A percentile compares a stretch with the other conserved stretches of the same genome.
Conservation (phyloP, 2,113 vertebrate species). For the Myodes glareolus region DNA sequence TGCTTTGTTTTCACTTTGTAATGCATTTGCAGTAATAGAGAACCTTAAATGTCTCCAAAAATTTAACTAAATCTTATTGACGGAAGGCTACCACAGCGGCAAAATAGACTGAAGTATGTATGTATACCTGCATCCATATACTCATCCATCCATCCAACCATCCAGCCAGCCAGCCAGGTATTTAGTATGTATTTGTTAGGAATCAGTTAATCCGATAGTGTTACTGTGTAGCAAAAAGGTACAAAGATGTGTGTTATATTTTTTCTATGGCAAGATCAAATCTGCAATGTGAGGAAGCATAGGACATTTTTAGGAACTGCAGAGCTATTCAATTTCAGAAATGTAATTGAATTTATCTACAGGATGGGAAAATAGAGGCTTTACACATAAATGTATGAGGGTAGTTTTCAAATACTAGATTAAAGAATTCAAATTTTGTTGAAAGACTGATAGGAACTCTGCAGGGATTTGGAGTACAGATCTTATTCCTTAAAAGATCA, state of each 20-base stretch:
- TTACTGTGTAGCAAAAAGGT: neutral
- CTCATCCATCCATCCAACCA: neutral
- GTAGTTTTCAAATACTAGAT: neutral
- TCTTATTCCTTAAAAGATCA: constrained; percentile 13
- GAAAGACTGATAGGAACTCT: neutral
- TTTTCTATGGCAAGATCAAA: neutral
- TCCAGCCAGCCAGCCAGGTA: neutral
- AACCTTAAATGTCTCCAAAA: neutral
- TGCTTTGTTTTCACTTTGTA: neutral
- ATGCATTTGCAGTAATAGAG: neutral
- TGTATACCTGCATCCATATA: neutral
- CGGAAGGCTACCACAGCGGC: neutral
- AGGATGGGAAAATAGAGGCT: constrained; percentile 53
- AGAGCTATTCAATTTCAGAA: constrained; percentile 36
- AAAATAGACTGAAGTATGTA: neutral
- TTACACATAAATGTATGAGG: neutral
- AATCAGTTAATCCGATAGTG: neutral
- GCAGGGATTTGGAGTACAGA: neutral
- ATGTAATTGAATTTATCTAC: constrained; percentile 46
- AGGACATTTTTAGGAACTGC: constrained; percentile 16
- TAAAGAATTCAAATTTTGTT: constrained; percentile 43
- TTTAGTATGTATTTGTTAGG: neutral
- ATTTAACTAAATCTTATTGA: neutral
- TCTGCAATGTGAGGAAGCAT: neutral
- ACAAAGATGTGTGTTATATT: neutral